Conservation (phyloP, 2,797 vertebrate species). For the Coregonus sp. region DNA sequence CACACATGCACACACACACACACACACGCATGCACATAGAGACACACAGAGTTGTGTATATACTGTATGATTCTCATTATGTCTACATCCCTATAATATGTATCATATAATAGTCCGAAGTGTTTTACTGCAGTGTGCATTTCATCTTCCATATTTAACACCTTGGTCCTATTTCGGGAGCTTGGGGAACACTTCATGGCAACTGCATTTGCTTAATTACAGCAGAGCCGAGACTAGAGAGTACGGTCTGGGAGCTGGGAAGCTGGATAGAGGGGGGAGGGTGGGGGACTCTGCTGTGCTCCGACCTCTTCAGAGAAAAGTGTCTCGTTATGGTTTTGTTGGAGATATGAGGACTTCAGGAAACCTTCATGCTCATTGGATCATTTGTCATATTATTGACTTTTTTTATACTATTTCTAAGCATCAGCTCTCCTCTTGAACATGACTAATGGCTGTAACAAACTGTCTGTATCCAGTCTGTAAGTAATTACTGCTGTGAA, state of each 20-base stretch:
- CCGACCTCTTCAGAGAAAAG: background rate
- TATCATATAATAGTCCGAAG: constrained; percentile 43
- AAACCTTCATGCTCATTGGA: background rate
- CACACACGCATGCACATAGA: background rate
- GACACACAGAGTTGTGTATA: background rate
- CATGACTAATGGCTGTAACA: background rate
- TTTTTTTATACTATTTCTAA: background rate
- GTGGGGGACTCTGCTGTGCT: background rate
- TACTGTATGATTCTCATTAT: constrained; percentile 14
- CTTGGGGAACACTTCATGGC: constrained; percentile 54
- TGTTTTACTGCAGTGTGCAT: constrained; percentile 43
- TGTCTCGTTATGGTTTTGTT: background rate
- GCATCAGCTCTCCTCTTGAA: background rate
- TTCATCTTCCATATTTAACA: constrained; percentile 57
- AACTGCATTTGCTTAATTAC: constrained; percentile 65
- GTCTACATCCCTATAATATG: constrained; percentile 23
- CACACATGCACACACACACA: background rate
- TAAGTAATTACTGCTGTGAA: background rate
- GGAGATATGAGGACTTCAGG: background rate
- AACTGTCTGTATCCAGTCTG: background rate
- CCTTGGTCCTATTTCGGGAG: constrained; percentile 58
- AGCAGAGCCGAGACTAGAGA: constrained; percentile 53
- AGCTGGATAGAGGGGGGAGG: background rate
- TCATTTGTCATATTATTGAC: background rate
- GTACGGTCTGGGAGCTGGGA: constrained; percentile 7